A percentile compares a stretch with the other conserved stretches of the same genome.
Evolutionary conservation across 1,140 invertebrate species (phyloP).

Genomic region (Heliconius hewitsoni): DNA sequence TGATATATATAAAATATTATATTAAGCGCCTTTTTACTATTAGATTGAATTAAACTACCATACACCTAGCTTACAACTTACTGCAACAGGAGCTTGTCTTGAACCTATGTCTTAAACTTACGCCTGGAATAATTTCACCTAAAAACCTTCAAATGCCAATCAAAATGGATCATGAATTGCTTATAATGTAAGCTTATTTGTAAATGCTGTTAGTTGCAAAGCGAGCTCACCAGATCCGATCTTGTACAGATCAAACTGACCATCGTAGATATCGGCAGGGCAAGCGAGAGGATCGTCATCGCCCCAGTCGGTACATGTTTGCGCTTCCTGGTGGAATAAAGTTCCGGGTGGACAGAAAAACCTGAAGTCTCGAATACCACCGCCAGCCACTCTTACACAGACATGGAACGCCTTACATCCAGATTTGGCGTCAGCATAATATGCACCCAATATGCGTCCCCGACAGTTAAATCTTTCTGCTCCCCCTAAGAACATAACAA

Average conservation of each 20-base stretch:
- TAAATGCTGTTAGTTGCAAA: conserved; percentile 69
- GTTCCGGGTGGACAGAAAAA: conserved; percentile 96
- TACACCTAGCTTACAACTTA: conserved; percentile 7
- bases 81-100: neutral
- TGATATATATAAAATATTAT: neutral
- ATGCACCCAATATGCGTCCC: conserved; percentile 93
- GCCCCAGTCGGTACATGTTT: conserved; percentile 95
- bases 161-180: neutral
- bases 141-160: neutral
- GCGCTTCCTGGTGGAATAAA: conserved; percentile 94
- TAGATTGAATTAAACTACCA: neutral
- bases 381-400: conserved; percentile 90
- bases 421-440: conserved; percentile 94
- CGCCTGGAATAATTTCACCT: neutral
- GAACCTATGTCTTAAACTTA: neutral
- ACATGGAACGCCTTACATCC: conserved; percentile 96
- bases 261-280: conserved; percentile 88
- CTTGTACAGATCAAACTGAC: conserved; percentile 92
- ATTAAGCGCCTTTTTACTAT: neutral
- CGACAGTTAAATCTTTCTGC: conserved; percentile 92
- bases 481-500: conserved; percentile 83
- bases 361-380: conserved; percentile 88
- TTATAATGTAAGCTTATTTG: conserved; percentile 28
- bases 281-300: conserved; percentile 88
- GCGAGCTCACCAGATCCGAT: conserved; percentile 85